Evolutionary conservation across 1,140 invertebrate species (phyloP), one percentile per base, ranked within the genome.

Genomic region (Heliconius eleuchia): DNA sequence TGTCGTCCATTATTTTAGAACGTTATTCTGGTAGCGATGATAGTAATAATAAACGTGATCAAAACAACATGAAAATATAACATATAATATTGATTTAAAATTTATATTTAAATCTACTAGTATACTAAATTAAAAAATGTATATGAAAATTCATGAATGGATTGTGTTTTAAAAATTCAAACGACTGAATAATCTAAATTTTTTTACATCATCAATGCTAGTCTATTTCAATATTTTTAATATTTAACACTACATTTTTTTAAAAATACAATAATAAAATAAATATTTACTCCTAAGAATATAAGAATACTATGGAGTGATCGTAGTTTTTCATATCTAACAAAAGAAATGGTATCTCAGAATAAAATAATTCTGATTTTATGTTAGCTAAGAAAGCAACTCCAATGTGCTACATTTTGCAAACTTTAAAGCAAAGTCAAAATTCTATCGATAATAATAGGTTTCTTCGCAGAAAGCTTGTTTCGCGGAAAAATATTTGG

Each of bases 141-240:
- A 60, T 42, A 79, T 79, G 27, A 71, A 79, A 79, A 74, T 75
- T 79, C n/a, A 79, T 79, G 46, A 23, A 57, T 52, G 60, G 60
- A 74, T 71, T 74, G 42, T 34, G 55, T 66, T 57, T 52, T 50
- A 34, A 74, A 79, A 75, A 79, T 79, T 70, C 78, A 79, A 71
- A 75, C 60, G 73, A 39, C 52, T 79, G 74, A 70, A 55, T 18
- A 70, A 73, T 79, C 52, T 79, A 27, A 30, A 70, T 70, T 76
- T 76, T 75, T 77, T 30, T 71, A 23, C 66, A 77, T 77, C n/a
- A 11, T 27, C 7, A 60, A 60, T 60, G 19, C 23, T 27, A 23
- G 57, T n/a, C n/a, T 60, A 60, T 23, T 60, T 60, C 23, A 60
- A 23, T 60, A 23, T 23, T 27, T 60, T 60, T 3, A 60, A 60